phyloP scores from a whole-genome alignment of 1,140 invertebrate species.

The Rhopalosiphum maidis region DNA sequence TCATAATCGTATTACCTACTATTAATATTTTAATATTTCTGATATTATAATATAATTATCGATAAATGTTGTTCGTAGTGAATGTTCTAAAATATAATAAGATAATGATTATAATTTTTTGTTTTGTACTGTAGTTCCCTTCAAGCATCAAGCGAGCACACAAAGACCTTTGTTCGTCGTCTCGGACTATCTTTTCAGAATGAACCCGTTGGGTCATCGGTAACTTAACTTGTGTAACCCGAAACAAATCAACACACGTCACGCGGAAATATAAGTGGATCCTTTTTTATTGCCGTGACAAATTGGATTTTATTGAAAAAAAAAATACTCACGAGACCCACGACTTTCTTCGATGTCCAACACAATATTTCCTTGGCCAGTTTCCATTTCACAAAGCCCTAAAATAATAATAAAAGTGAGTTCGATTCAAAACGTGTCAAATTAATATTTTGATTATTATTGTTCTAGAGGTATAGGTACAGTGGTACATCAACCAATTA shows the following conservation, averaged over 20 bases:
- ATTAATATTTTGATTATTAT: background rate
- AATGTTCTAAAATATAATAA: background rate
- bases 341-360: slow-evolving; percentile 88
- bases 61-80: background rate
- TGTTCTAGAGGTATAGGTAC: background rate
- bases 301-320: slow-evolving; percentile 36
- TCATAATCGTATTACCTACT: too few relatives aligned
- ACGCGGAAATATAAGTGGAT: slow-evolving; percentile 18
- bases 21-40: too few relatives aligned
- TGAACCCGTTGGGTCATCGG: background rate
- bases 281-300: slow-evolving; percentile 2
- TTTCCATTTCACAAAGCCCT: slow-evolving; percentile 83
- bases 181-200: background rate
- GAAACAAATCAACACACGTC: slow-evolving; percentile 9
- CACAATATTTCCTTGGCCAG: slow-evolving; percentile 85
- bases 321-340: slow-evolving; percentile 77
- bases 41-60: background rate
- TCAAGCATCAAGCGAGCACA: background rate
- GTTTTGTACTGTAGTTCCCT: background rate
- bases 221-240: background rate
- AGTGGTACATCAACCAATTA: too few relatives aligned
- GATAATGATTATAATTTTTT: background rate
- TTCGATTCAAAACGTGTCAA: background rate
- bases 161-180: background rate
- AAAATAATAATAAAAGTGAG: slow-evolving; percentile 62